These are phyloP conservation scores for Cercopithecus mitis DNA, from an alignment of 2,797 vertebrate genomes.

Conservation along the genomic window DNA sequence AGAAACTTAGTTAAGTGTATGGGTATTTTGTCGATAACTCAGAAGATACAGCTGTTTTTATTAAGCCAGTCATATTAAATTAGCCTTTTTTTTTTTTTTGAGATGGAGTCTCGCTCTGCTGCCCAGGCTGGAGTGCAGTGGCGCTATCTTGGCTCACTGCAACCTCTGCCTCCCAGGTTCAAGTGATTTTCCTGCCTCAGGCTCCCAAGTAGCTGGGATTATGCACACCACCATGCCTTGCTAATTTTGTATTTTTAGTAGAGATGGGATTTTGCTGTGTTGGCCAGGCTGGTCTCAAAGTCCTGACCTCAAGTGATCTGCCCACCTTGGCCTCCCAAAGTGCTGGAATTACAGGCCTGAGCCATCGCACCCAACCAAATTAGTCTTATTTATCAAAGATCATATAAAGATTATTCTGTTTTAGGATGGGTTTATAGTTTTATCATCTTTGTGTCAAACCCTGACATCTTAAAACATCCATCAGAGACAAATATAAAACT, in stretches of 20 bases:
- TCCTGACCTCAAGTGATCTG: not conserved
- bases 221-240: not conserved
- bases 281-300: not conserved
- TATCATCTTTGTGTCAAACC: too few species aligned
- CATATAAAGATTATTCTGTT: too few species aligned
- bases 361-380: not conserved
- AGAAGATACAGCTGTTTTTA: too few species aligned
- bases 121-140: not conserved
- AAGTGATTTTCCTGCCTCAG: not conserved
- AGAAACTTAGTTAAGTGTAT: too few species aligned
- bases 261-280: not conserved
- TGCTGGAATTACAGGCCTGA: not conserved
- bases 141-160: not conserved
- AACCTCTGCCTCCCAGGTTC: not conserved
- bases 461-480: too few species aligned
- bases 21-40: too few species aligned
- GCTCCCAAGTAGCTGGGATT: not conserved
- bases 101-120: not conserved
- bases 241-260: not conserved
- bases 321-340: not conserved
- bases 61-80: too few species aligned
- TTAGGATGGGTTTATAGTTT: too few species aligned
- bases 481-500: too few species aligned
- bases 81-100: not conserved
- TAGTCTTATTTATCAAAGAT: too few species aligned